Evolutionary conservation across 2,113 vertebrate species (phyloP), one percentile per base, ranked within the genome.

Genomic region (Odontophorus gujanensis): DNA sequence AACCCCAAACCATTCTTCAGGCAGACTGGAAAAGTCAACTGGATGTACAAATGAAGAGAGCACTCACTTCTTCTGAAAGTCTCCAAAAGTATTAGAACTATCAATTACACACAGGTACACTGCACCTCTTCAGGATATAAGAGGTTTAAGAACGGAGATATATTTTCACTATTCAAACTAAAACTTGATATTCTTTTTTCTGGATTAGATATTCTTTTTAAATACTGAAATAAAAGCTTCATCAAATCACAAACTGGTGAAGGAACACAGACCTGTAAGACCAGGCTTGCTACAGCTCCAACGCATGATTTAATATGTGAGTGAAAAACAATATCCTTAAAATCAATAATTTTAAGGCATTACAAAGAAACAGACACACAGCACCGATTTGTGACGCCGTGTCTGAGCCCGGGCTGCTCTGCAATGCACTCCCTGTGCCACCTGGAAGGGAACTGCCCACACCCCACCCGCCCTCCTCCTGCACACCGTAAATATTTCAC

Each of bases 51-150:
- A 30, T 11, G 51, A 75, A 67, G 50, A 19, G n/a, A 91, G 50
- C 47, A 45, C 42, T 50, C 43, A 47, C 42, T 50, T 82, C 85
- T 55, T 36, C 62, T 47, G n/a, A 4, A 48, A 87, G 38, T 14
- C 25, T 78, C 55, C 79, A 25, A 21, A 91, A 89, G 78, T 59
- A 96, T 84, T 87, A 89, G 91, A 91, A 76, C 50, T 67, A 93
- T 59, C 72, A 24, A 1, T 85, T 95, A 95, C 76, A 58, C 36
- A 36, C 5, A 71, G 75, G 20, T 57, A 85, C 40, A 65, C 32
- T 47, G 57, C 51, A 36, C 13, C 50, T 84, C 55, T 69, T 79
- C 72, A 69, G 30, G 5, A 55, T 4, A 26, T 6, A 79, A 78
- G 28, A 87, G n/a, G 58, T 62, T 87, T 73, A 84, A 58, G n/a